Evolutionary conservation across 2,888 invertebrate species (phyloP).

Genomic region (Herminia tarsipennalis): DNA sequence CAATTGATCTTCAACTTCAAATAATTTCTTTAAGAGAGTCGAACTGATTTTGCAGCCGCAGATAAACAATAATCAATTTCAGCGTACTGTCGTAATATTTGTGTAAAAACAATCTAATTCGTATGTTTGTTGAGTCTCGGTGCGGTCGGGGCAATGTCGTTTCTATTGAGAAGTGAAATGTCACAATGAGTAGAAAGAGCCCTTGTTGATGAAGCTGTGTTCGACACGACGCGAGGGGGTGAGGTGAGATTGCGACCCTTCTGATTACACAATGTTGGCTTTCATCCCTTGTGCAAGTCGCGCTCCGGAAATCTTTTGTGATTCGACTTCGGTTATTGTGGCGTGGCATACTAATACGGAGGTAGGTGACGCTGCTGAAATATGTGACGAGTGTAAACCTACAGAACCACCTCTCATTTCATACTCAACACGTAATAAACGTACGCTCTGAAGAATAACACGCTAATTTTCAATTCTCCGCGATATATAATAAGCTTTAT

Average conservation of each 20-base stretch:
- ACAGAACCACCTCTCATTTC: conserved; percentile 50
- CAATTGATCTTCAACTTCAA: not conserved
- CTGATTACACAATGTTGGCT: conserved; percentile 85
- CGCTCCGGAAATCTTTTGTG: conserved; percentile 85
- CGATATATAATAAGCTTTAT: conserved; percentile 1
- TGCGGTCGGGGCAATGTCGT: conserved; percentile 35
- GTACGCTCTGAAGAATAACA: conserved; percentile 29
- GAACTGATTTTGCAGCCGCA: too few relatives aligned
- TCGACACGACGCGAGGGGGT: conserved; percentile 72
- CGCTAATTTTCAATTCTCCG: conserved; percentile 29
- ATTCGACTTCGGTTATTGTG: conserved; percentile 84
- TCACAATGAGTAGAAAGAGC: conserved; percentile 79
- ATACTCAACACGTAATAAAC: conserved; percentile 50
- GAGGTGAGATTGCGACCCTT: conserved; percentile 84
- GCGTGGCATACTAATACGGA: conserved; percentile 81
- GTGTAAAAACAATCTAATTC: conserved; percentile 29
- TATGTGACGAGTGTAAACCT: conserved; percentile 64
- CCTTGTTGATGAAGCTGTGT: conserved; percentile 83
- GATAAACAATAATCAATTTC: too few relatives aligned
- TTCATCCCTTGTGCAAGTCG: conserved; percentile 84
- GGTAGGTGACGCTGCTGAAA: conserved; percentile 71
- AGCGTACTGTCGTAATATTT: too few relatives aligned
- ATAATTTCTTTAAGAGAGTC: not conserved
- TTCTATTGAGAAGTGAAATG: conserved; percentile 67
- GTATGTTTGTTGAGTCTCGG: conserved; percentile 32